Evolutionary conservation across 1,140 invertebrate genomes (phyloP), one percentile per base, ranked within the genome.

Genomic region (Holotrichia oblita): DNA sequence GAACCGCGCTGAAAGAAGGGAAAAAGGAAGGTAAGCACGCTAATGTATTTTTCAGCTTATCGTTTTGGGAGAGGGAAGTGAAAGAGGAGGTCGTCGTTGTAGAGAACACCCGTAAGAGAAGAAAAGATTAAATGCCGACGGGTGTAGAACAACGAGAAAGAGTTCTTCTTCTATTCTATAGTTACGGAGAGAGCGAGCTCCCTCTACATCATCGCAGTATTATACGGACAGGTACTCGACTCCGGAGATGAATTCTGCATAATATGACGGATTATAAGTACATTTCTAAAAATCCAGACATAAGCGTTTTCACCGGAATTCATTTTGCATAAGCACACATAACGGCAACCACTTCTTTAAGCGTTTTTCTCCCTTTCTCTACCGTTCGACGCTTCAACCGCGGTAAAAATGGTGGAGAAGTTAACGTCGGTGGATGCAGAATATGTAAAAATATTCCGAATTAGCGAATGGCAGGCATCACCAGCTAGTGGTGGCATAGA

Each of bases 211-310:
- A 7, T 55, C 48, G 48, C 14, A 1, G 14, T 55, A 55, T 55
- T 55, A 55, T 55, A 55, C 48, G 48, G 27, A 55, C 48, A 55
- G 61, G 61, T 69, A 69, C 61, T 69, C 61, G 8, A 44, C 42
- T 55, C 48, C 59, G 20, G 9, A 34, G 61, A 69, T 27, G 61
- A 69, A 22, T 69, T 69, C 27, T 78, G 81, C 81, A 83, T 83
- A 81, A 82, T 80, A 81, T 81, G 81, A 83, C 77, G 81, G 82
- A 83, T 83, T 83, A 82, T 81, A 79, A 80, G 79, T 73, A 81
- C 81, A 82, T 82, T 82, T 82, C 80, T 42, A 82, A 82, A 82
- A 82, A 81, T 80, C 80, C 79, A 79, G 61, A 81, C 78, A 78
- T 82, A 80, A 82, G 78, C 80, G 79, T 78, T 83, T 79, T 48